Evolutionary conservation across 2,888 invertebrate genomes (phyloP), one percentile per base, ranked within the genome.

Genomic region (Philonicus albiceps): DNA sequence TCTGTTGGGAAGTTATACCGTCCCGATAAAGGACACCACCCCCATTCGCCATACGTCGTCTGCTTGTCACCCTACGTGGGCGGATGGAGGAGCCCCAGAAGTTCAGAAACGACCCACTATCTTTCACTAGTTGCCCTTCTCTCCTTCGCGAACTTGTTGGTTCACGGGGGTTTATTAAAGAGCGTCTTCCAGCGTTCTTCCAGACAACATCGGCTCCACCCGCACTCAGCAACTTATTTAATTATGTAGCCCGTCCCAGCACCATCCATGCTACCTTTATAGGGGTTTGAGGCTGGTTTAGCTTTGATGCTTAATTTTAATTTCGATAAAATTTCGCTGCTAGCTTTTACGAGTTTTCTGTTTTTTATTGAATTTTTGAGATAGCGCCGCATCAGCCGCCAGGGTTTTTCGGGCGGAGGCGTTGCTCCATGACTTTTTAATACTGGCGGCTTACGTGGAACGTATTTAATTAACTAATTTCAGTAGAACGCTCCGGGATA

Each of bases 401-500:
- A 1, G 22, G 27, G 27, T 22, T 7, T 16, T 27, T 19, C 22
- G 64, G 64, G 11, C 19, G 22, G 27, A 5, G 19, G 7, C 8
- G 19, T 11, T 27, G 64, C 27, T 53, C 49, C 78, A 78, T 78
- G 78, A 7, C 49, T 78, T 78, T 78, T 49, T 78, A 78, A 78
- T 78, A 78, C 78, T 27, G 8, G 64, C 43, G 22, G 49, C 78
- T 78, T 78, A 78, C 49, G 78, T 22, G 49, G 78, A 49, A 78
- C 49, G 78, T 78, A 78, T 78, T 78, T 78, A 78, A 78, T 78
- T 78, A 78, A 78, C 78, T 78, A 78, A 78, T 78, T 78, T 78
- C 49, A 49, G 11, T 49, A 49, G 27, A 78, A 49, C 53, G 78
- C 78, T 30, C 49, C 49, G 49, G 78, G 78, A 22, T 78, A 49